Base-by-base conservation (phyloP, 2,888 invertebrate species). In the Cyaniris semiargus region DNA sequence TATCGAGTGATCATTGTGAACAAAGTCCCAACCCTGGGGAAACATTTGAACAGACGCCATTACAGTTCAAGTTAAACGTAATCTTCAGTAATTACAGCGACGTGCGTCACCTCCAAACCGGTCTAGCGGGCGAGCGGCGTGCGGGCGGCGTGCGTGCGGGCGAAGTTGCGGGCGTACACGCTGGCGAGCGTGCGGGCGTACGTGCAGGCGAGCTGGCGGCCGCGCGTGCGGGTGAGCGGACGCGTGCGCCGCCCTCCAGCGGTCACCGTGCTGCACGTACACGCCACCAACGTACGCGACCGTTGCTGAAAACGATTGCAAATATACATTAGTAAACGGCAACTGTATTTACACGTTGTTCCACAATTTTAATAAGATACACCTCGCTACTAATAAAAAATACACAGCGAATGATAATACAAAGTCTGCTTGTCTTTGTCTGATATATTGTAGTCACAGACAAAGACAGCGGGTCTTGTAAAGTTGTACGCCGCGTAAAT, bases 241-340 rank as follows among this genome's bases (percentile, higher is more conserved):
- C 76, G 80, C 78, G 80, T 78, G 81, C 78, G 81, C 82, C 78
- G 58, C 81, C 80, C 78, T 78, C 80, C 78, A 80, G 27, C 77
- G 82, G 93, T 93, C 93, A 93, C 84, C 92, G 70, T 56, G 76
- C 82, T 77, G 77, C 83, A 82, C 91, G 88, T 38, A 92, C 72
- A 27, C 89, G 88, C 91, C 90, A 93, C 79, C 89, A 89, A 8
- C 92, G 86, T 72, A 93, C 86, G 75, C 90, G 89, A 0, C 93
- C 93, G 81, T 92, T 90, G 80, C 93, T 93, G 84, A 44, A 76
- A 23, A 77, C 27, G 5, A 66, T 23, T 15, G 18, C 3, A 70
- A 70, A 34, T n/a, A 31, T 70, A 44, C 0, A 8, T 70, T 70
- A 70, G 27, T 10, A 27, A 70, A 31, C 15, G 66, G n/a, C 15